A percentile compares a stretch with the other conserved stretches of the same genome.
Conservation (phyloP, 2,888 invertebrate genomes). For the Ligdia adustata region DNA sequence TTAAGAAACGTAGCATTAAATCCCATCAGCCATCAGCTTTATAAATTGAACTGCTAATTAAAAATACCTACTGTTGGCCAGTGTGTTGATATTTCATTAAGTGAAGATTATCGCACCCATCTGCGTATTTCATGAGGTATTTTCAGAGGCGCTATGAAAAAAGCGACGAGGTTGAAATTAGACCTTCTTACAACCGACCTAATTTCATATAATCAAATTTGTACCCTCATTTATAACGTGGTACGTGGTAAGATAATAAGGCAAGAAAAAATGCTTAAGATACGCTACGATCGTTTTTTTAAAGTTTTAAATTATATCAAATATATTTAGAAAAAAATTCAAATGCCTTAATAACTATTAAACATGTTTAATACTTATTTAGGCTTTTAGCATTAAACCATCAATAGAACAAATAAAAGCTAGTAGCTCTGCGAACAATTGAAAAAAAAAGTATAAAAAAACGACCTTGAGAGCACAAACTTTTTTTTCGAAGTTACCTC, state of each 20-base stretch:
- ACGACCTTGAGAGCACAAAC: too few species aligned
- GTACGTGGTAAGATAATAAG: conserved; percentile 44
- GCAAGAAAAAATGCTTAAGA: conserved; percentile 22
- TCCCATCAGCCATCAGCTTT: too few species aligned
- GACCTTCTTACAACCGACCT: conserved; percentile 57
- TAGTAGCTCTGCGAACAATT: too few species aligned
- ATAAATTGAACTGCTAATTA: conserved; percentile 37
- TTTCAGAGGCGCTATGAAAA: conserved; percentile 61
- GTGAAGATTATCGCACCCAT: conserved; percentile 52
- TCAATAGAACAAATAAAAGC: too few species aligned
- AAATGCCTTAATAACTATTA: too few species aligned
- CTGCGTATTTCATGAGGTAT: conserved; percentile 59
- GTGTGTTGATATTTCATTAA: conserved; percentile 70
- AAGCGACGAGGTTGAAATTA: conserved; percentile 62
- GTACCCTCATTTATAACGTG: conserved; percentile 52
- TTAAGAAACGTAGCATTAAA: neutral
- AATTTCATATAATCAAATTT: conserved; percentile 67
- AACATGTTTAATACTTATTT: too few species aligned
- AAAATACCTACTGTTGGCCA: conserved; percentile 43
- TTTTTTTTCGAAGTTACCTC: too few species aligned
- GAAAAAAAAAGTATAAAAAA: too few species aligned
- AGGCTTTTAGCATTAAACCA: too few species aligned
- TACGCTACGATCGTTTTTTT: too few species aligned
- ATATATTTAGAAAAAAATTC: too few species aligned
- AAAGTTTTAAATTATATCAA: too few species aligned